phyloP scores from a whole-genome alignment of 1,140 invertebrate species.

The Wasmannia auropunctata region DNA sequence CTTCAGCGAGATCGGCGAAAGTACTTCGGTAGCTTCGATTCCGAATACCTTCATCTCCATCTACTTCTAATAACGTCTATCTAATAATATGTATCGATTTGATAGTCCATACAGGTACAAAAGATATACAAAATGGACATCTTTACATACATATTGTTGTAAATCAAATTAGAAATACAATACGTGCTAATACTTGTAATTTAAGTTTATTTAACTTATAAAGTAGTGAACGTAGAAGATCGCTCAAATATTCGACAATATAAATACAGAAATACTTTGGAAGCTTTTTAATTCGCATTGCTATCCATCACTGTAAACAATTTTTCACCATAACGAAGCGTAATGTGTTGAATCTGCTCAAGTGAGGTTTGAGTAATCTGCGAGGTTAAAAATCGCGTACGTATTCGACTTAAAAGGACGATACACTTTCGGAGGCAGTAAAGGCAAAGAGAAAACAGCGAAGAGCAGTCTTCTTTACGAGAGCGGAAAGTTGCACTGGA shows the following conservation, averaged over 20 bases:
- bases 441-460: constrained; percentile 75
- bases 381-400: constrained; percentile 77
- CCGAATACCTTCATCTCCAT: background rate
- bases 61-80: background rate
- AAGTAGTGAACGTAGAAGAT: background rate
- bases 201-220: constrained; percentile 3
- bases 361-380: constrained; percentile 49
- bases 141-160: background rate
- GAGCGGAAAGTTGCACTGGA: constrained; percentile 83
- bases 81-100: background rate
- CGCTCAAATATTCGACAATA: background rate
- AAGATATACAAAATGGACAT: background rate
- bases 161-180: background rate
- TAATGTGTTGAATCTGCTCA: background rate
- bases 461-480: constrained; percentile 82
- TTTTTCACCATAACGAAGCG: background rate
- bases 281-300: background rate
- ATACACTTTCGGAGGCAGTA: constrained; percentile 75
- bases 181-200: background rate
- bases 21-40: constrained; percentile 46
- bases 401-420: constrained; percentile 76
- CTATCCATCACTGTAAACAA: background rate
- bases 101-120: background rate
- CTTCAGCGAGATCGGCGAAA: constrained; percentile 57
- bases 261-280: background rate